Base-by-base conservation (phyloP, 2,888 invertebrate species). In the Drosophila neotestacea region DNA sequence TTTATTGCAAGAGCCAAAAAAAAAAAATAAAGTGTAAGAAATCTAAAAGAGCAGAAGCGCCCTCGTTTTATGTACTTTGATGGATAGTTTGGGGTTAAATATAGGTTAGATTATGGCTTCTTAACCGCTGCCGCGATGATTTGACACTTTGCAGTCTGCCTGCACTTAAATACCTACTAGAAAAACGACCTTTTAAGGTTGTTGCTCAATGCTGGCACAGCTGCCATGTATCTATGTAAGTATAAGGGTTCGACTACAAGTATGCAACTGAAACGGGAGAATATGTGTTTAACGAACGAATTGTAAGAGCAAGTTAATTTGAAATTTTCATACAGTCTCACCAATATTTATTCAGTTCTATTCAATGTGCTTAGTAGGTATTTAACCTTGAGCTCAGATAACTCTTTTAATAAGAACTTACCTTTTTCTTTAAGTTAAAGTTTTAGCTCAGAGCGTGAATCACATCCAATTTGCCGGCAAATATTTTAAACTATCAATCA, bases 41-140 rank as follows among this genome's bases (percentile, higher is more conserved):
- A 65, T 67, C 52, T 50, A 48, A 41, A 51, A 58, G 56, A 46
- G 56, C 68, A 78, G 72, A 69, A 79, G 72, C 55, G 55, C 70
- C 65, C 70, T 64, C 75, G 47, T 73, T 73, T 47, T 65, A 72
- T 77, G 72, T 60, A 74, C 79, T 85, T 68, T 88, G 88, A 88
- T 86, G 88, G 89, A 88, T 88, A 77, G 88, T 86, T 89, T 89
- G 73, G 73, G 89, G 88, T 89, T 89, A 88, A 88, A 80, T 89
- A 88, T 86, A 81, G 86, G 86, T 86, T 85, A 82, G 73, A 64
- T 72, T 77, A 73, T 85, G 72, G 65, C 87, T 81, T 86, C 81
- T 88, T 71, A 68, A 65, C 67, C 74, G 52, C 51, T 65, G 42
- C 34, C 52, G 56, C 73, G 73, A 85, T 85, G 88, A 85, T 86